Conservation (phyloP, 2,888 invertebrate genomes). For the Erpobdella octoculata region DNA sequence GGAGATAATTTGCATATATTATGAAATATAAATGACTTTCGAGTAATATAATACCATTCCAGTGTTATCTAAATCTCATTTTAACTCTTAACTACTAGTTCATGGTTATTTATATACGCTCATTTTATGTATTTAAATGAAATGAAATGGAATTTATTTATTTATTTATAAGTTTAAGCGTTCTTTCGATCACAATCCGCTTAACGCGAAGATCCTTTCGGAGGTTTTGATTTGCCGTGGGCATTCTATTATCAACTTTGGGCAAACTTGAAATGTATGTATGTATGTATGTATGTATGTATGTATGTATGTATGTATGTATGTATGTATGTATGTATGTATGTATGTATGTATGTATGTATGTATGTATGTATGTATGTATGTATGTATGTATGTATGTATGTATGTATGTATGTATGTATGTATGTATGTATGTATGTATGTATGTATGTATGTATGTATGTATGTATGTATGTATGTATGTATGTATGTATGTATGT, state of each 20-base stretch:
- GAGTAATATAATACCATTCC: too few relatives aligned
- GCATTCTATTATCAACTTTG: not conserved
- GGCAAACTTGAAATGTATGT: too few relatives aligned
- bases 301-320: not conserved
- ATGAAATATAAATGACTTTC: too few relatives aligned
- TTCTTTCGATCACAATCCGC: too few relatives aligned
- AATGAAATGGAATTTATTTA: too few relatives aligned
- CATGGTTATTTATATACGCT: too few relatives aligned
- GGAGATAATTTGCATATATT: too few relatives aligned
- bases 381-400: not conserved
- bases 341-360: conserved; percentile 1
- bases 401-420: conserved; percentile 1
- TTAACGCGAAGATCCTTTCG: too few relatives aligned
- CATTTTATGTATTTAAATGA: too few relatives aligned
- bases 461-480: not conserved
- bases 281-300: conserved; percentile 1
- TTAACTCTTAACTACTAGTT: too few relatives aligned
- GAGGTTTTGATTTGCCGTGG: not conserved
- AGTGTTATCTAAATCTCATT: too few relatives aligned
- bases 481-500: not conserved
- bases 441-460: not conserved
- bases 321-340: not conserved
- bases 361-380: not conserved
- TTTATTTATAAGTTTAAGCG: too few relatives aligned
- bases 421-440: not conserved